Evolutionary conservation across 2,888 invertebrate genomes (phyloP), one percentile per base, ranked within the genome.

Genomic region (Alloplasta piceator): DNA sequence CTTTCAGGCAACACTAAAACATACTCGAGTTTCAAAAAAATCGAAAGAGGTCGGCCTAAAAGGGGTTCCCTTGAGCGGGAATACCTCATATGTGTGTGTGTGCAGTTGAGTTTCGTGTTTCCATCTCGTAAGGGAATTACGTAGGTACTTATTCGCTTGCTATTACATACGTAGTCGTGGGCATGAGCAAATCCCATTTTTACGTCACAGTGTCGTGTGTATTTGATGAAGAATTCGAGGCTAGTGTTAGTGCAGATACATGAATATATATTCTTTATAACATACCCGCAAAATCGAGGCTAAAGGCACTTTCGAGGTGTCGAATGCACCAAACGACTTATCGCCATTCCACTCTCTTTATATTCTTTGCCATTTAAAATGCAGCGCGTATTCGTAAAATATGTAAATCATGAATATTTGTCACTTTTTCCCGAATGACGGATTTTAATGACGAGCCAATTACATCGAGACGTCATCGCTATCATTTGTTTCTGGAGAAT

Each of bases 231-330:
- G 61, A 48, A 72, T 79, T 79, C 68, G 7, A 26, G 60, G 36
- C 6, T 12, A 38, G 61, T 76, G 46, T 63, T 5, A 14, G 73
- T 70, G 12, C 36, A 70, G 10, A 52, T 67, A 55, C 61, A 36
- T n/a, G 14, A 43, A 52, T 52, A 52, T 43, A 4, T 46, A 38
- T 55, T 12, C 46, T 26, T 26, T 60, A 67, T 78, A 72, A 78
- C 68, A 67, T 67, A 67, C 55, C 73, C 73, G 61, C 48, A 63
- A 63, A 4, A 63, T 73, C 61, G 78, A 73, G 71, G 66, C 64
- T 63, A 67, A 48, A 77, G 73, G 75, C 83, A 83, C 76, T 75
- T 84, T 78, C 82, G 64, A 73, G 82, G 82, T 84, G 82, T 84
- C 76, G 83, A 79, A 79, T 84, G 78, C 52, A 68, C 74, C 26